phyloP scores from a whole-genome alignment of 2,888 invertebrate genomes.

The Melolontha melolontha region DNA sequence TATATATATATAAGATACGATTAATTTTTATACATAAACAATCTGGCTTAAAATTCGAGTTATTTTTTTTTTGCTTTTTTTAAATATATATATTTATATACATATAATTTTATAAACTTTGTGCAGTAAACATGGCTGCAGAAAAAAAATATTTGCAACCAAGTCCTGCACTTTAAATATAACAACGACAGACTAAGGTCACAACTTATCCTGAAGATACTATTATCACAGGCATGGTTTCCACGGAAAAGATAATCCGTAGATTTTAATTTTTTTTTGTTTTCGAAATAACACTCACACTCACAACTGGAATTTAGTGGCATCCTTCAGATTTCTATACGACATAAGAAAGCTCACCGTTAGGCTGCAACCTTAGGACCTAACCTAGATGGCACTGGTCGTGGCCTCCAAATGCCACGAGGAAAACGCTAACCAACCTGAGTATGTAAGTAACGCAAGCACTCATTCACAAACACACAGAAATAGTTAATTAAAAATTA shows the following conservation, averaged over 20 bases:
- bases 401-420: slow-evolving; percentile 53
- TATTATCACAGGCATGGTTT: slow-evolving; percentile 77
- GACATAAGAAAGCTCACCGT: slow-evolving; percentile 55
- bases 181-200: slow-evolving; percentile 74
- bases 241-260: slow-evolving; percentile 44
- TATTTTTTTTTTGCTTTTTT: slow-evolving; percentile 60
- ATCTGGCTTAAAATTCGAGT: slow-evolving; percentile 64
- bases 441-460: slow-evolving; percentile 57
- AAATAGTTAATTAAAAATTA: slow-evolving; percentile 19
- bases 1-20: slow-evolving; percentile 59
- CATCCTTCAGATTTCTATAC: slow-evolving; percentile 54
- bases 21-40: slow-evolving; percentile 65
- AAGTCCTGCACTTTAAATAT: slow-evolving; percentile 61
- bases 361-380: slow-evolving; percentile 62
- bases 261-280: slow-evolving; percentile 43
- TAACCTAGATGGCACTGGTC: slow-evolving; percentile 63
- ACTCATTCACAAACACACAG: slow-evolving; percentile 33
- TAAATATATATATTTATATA: slow-evolving; percentile 61
- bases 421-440: slow-evolving; percentile 63
- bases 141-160: slow-evolving; percentile 51
- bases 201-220: slow-evolving; percentile 78
- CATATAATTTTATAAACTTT: slow-evolving; percentile 67
- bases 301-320: slow-evolving; percentile 57
- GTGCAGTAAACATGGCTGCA: slow-evolving; percentile 52
- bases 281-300: slow-evolving; percentile 50